phyloP scores from a whole-genome alignment of 2,888 invertebrate species.

The Deroplatys truncata region DNA sequence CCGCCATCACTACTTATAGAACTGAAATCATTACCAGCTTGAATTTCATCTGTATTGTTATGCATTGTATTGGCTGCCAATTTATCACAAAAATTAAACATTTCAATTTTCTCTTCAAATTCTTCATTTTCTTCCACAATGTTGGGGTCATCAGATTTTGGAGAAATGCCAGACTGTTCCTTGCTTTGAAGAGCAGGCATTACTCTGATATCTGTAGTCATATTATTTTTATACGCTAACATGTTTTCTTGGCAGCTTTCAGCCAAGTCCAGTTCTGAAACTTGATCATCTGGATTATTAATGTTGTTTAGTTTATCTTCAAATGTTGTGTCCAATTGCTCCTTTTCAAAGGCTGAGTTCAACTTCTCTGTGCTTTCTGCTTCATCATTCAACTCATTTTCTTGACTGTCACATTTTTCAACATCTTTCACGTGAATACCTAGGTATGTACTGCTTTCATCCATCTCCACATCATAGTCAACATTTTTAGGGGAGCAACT shows the following conservation, averaged over 20 bases:
- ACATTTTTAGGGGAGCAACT: not conserved
- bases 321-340: not conserved
- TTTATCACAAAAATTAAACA: not conserved
- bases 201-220: not conserved
- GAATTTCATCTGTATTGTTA: not conserved
- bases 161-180: not conserved
- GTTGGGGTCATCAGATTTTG: not conserved
- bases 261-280: not conserved
- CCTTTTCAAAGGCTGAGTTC: not conserved
- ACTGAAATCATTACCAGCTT: not conserved
- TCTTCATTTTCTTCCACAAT: not conserved
- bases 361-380: not conserved
- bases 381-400: not conserved
- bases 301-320: not conserved
- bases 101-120: not conserved
- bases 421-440: not conserved
- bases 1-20: not conserved
- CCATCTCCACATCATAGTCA: not conserved
- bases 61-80: not conserved
- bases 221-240: not conserved
- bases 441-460: not conserved
- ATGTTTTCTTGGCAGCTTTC: not conserved
- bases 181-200: not conserved
- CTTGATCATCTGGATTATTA: not conserved
- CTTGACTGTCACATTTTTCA: not conserved